Evolutionary conservation across 2,797 vertebrate species (phyloP).

Genomic region (Spheniscus humboldti): DNA sequence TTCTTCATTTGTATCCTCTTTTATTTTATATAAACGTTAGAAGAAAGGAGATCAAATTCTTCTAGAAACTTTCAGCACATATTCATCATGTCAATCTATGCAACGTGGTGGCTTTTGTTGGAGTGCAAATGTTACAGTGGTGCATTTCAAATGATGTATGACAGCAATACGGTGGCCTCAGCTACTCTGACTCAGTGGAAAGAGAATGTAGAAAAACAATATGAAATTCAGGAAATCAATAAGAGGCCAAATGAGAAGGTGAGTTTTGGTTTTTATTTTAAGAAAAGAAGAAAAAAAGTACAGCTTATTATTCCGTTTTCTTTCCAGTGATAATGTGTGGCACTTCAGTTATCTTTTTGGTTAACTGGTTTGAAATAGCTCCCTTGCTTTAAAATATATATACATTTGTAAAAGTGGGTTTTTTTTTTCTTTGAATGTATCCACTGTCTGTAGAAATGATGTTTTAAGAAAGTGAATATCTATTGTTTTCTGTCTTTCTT

Average conservation of each 20-base stretch:
- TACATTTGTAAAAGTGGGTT: background rate
- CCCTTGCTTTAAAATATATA: background rate
- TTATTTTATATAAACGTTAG: constrained; percentile 58
- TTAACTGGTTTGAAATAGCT: background rate
- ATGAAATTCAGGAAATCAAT: background rate
- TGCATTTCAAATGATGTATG: constrained; percentile 43
- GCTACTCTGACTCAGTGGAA: background rate
- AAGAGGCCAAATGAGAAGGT: background rate
- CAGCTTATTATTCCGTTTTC: background rate
- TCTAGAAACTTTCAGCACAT: constrained; percentile 51
- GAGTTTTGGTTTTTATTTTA: background rate
- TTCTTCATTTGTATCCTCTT: constrained; percentile 49
- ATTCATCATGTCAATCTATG: constrained; percentile 55
- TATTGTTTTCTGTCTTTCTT: background rate
- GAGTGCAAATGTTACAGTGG: constrained; percentile 54
- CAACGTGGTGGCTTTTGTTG: constrained; percentile 58
- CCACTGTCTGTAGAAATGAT: background rate
- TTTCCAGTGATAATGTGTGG: background rate
- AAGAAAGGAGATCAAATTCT: constrained; percentile 45
- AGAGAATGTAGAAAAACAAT: background rate
- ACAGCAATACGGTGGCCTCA: background rate
- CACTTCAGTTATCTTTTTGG: background rate
- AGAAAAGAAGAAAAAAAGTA: background rate
- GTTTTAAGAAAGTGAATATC: background rate
- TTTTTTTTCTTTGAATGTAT: background rate